phyloP scores from a whole-genome alignment of 2,888 invertebrate species.

The Cheilosia vulpina region DNA sequence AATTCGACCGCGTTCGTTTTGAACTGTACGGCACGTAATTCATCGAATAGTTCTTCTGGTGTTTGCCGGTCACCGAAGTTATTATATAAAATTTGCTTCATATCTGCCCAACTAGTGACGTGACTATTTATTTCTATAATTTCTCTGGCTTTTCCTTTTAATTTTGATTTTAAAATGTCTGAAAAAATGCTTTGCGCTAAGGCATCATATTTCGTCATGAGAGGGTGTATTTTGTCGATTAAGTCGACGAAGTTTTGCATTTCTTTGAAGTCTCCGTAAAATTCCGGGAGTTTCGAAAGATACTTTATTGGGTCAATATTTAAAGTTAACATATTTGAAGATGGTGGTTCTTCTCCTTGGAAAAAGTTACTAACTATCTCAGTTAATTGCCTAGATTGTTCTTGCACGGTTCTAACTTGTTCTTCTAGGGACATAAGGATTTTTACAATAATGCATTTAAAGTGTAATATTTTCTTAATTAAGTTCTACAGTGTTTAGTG shows the following conservation, averaged over 20 bases:
- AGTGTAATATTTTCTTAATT: no score
- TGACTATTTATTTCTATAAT: conserved; percentile 42
- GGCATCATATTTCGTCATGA: conserved; percentile 6
- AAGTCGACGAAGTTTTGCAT: conserved; percentile 27
- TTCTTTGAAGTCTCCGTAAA: conserved; percentile 29
- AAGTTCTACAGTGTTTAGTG: not conserved
- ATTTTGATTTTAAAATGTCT: conserved; percentile 32
- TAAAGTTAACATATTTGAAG: conserved; percentile 12
- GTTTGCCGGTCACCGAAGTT: conserved; percentile 57
- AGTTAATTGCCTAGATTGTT: conserved; percentile 20
- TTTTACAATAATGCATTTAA: not conserved
- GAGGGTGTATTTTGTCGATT: conserved; percentile 26
- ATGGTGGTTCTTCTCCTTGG: not conserved
- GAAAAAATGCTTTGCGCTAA: conserved; percentile 35
- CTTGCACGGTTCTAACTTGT: not conserved
- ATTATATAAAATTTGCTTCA: conserved; percentile 27
- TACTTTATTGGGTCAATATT: conserved; percentile 35
- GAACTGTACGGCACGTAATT: conserved; percentile 28
- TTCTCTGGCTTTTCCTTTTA: conserved; percentile 34
- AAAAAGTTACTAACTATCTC: conserved; percentile 2
- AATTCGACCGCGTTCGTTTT: conserved; percentile 42
- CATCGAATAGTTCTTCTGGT: conserved; percentile 44
- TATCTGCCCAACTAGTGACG: conserved; percentile 15
- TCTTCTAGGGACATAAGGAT: not conserved
- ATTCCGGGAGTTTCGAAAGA: conserved; percentile 28